Base-by-base conservation (phyloP, 1,140 invertebrate species). In the Bombus confusus region DNA sequence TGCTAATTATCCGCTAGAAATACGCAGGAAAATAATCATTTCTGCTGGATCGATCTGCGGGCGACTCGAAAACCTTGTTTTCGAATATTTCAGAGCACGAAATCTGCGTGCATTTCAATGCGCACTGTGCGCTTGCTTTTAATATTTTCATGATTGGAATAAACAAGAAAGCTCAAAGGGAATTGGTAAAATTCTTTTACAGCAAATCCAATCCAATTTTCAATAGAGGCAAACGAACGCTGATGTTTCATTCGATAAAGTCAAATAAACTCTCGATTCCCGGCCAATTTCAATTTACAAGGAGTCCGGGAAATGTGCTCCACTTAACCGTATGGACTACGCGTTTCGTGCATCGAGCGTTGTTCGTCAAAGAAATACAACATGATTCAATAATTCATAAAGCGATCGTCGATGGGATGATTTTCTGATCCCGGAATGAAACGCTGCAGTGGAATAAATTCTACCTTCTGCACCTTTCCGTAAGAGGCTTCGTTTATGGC, bases 251-350 rank as follows among this genome's bases (percentile, higher is more conserved):
- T 28, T 80, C 68, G 68, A 72, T 80, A 72, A 80, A 80, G 68
- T 52, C 68, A 68, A 80, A 80, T 72, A 80, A 80, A 80, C 79
- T 80, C 43, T 57, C 64, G 18, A 68, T 79, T 34, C 64, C 78
- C 13, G 25, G 31, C 64, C 78, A 81, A 81, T 81, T 72, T 73
- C 79, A 73, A 81, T 81, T 81, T 73, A 73, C 41, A 75, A 79
- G 64, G 31, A 68, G 41, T 2, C 77, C 25, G 77, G 13, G 28
- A 47, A 79, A 79, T 43, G 41, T 47, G 12, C 9, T n/a, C 31
- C 77, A 37, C 64, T 78, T 78, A 43, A 78, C 6, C 62, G 76
- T 78, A 13, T 12, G n/a, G 37, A 64, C 28, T n/a, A 31, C 57
- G 43, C 34, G 18, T 77, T 64, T 64, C n/a, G 13, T 43, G n/a